These are phyloP conservation scores for Anguilla pacifica DNA, from an alignment of 2,797 vertebrate genomes.

Conservation along the genomic window DNA sequence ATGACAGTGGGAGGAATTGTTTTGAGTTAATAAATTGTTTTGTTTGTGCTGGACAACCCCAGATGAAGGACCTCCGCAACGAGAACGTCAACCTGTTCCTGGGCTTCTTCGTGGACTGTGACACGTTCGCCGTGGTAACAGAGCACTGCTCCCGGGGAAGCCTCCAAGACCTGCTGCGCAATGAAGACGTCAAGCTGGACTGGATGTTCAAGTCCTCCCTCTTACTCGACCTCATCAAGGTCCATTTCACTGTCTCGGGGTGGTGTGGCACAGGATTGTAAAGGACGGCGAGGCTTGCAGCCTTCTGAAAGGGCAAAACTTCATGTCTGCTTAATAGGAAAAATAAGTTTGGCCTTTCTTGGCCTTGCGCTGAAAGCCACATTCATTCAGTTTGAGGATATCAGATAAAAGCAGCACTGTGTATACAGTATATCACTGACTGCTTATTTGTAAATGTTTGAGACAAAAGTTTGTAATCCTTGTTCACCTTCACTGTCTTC, in stretches of 20 bases:
- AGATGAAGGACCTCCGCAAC: slow-evolving; percentile 90
- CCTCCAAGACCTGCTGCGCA: slow-evolving; percentile 83
- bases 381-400: not conserved
- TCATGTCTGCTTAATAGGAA: not conserved
- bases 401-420: not conserved
- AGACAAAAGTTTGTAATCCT: too few relatives aligned
- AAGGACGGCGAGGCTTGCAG: not conserved
- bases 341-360: not conserved
- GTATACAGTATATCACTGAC: not conserved
- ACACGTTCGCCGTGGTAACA: slow-evolving; percentile 82
- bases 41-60: slow-evolving; percentile 14
- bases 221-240: slow-evolving; percentile 89
- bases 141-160: slow-evolving; percentile 90
- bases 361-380: not conserved
- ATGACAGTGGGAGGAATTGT: not conserved
- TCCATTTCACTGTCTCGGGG: slow-evolving; percentile 46
- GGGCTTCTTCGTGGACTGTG: slow-evolving; percentile 84
- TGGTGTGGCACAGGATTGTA: not conserved
- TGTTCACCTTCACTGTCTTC: not conserved
- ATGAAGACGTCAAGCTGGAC: slow-evolving; percentile 90
- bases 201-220: slow-evolving; percentile 99
- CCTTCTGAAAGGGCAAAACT: not conserved
- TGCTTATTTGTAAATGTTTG: not conserved
- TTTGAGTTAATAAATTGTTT: too few relatives aligned
- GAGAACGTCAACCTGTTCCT: slow-evolving; percentile 91